phyloP scores from a whole-genome alignment of 2,797 vertebrate species.

The Danio albolineatus region DNA sequence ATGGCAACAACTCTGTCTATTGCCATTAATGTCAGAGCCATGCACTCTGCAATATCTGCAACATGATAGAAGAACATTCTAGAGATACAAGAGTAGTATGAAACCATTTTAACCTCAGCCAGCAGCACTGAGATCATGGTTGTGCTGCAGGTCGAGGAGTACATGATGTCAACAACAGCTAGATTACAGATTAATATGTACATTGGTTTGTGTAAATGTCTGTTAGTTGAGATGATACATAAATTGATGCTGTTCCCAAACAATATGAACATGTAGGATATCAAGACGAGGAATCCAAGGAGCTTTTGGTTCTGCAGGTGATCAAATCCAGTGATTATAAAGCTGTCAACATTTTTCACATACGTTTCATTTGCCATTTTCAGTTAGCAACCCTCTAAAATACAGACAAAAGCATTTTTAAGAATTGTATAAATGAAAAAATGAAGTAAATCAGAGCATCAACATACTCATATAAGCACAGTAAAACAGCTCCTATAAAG shows the following conservation, averaged over 20 bases:
- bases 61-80: too few relatives aligned
- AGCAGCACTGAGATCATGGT: too few relatives aligned
- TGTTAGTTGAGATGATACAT: slow-evolving; percentile 50
- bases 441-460: neutral
- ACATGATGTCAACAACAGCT: slow-evolving; percentile 57
- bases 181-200: slow-evolving; percentile 64
- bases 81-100: too few relatives aligned
- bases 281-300: slow-evolving; percentile 53
- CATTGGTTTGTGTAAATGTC: slow-evolving; percentile 60
- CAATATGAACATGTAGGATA: slow-evolving; percentile 55
- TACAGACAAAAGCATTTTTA: neutral
- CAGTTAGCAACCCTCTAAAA: neutral
- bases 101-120: too few relatives aligned
- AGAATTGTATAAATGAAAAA: neutral
- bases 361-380: slow-evolving; percentile 49
- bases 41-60: too few relatives aligned
- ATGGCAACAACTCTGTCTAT: too few relatives aligned
- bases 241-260: slow-evolving; percentile 49
- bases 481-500: slow-evolving; percentile 19
- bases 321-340: slow-evolving; percentile 46
- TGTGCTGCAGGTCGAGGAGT: slow-evolving; percentile 38
- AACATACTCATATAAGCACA: neutral
- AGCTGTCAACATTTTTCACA: slow-evolving; percentile 44
- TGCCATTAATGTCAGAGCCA: slow-evolving; percentile 54
- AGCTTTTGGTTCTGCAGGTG: slow-evolving; percentile 52